phyloP scores from a whole-genome alignment of 2,113 vertebrate species.

The human (Homo sapiens) region DNA sequence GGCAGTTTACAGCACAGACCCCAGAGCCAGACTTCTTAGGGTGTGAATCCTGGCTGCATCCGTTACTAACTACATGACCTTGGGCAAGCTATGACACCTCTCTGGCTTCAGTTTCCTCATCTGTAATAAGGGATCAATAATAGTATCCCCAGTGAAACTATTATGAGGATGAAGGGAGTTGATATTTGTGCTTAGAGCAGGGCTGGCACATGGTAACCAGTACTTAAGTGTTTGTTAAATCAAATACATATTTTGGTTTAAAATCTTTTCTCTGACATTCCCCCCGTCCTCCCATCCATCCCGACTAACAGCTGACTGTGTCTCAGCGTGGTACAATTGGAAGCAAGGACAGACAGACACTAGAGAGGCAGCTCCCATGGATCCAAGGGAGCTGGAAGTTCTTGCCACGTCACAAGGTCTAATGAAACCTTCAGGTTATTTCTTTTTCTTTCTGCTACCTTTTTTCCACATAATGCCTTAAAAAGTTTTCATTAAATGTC shows the following conservation, averaged over 20 bases:
- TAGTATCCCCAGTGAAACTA: rapidly evolving
- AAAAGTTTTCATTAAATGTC: background rate
- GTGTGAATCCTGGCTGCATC: background rate
- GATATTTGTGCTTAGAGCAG: background rate
- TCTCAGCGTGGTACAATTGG: background rate
- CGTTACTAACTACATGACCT: background rate
- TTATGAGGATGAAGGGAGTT: background rate
- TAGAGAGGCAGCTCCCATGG: background rate
- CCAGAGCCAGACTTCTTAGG: background rate
- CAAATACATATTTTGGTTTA: background rate
- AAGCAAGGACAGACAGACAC: background rate
- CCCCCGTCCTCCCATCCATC: background rate
- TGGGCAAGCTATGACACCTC: background rate
- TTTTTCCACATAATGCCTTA: background rate
- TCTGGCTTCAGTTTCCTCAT: background rate
- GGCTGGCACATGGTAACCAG: background rate
- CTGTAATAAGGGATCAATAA: background rate
- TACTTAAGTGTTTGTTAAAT: background rate
- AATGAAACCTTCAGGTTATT: background rate
- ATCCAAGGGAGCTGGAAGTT: background rate
- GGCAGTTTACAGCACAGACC: background rate
- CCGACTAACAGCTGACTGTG: background rate
- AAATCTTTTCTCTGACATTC: background rate
- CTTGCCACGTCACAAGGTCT: background rate
- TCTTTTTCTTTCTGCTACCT: background rate